Conservation (phyloP, 2,113 vertebrate genomes). For the Anoplopoma fimbria region DNA sequence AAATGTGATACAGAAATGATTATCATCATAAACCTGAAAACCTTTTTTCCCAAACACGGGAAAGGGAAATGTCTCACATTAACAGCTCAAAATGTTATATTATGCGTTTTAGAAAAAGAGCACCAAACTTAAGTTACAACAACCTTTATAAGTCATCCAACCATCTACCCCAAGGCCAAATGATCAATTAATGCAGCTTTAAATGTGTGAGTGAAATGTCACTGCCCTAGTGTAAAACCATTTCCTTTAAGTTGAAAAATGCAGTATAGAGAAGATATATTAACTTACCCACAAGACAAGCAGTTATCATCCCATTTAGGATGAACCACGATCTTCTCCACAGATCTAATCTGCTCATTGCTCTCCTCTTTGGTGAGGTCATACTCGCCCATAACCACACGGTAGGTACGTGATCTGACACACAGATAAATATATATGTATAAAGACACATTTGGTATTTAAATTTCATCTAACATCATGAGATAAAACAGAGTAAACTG, state of each 20-base stretch:
- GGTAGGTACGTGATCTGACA: slow-evolving; percentile 45
- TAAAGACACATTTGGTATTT: neutral
- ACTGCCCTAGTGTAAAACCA: neutral
- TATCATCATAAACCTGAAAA: neutral
- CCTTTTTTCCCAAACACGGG: neutral
- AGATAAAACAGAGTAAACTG: neutral
- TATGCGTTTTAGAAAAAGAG: neutral
- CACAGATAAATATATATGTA: neutral
- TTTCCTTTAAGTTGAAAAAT: neutral
- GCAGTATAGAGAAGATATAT: neutral
- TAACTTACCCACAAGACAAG: slow-evolving; percentile 58
- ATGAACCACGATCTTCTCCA: slow-evolving; percentile 54
- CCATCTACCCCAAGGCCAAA: neutral
- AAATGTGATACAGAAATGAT: neutral
- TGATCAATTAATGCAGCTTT: neutral
- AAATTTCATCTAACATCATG: neutral
- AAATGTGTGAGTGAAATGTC: neutral
- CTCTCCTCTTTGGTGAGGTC: slow-evolving; percentile 33
- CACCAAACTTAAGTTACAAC: neutral
- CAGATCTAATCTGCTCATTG: slow-evolving; percentile 35
- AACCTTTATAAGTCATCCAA: neutral
- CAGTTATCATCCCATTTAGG: slow-evolving; percentile 45
- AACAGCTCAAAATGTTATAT: too few species aligned
- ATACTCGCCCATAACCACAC: slow-evolving; percentile 52
- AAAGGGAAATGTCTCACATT: too few species aligned